A percentile compares a stretch with the other conserved stretches of the same genome.
Evolutionary conservation across 2,888 invertebrate species (phyloP).

Genomic region (Coremacera marginata): DNA sequence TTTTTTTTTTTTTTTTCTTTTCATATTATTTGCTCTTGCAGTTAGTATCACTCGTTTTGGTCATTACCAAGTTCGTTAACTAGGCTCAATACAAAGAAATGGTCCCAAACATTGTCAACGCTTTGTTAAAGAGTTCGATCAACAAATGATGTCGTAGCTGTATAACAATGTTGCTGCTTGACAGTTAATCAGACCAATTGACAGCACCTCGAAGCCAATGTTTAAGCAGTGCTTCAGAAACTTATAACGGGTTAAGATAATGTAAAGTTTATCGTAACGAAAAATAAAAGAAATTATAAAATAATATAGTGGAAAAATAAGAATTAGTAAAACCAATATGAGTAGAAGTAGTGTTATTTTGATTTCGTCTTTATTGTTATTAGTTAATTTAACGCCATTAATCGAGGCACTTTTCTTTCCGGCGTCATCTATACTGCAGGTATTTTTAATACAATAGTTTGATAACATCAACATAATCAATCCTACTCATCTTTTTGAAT

Average conservation of each 20-base stretch:
- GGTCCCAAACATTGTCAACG: not conserved
- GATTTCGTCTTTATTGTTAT: not conserved
- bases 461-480: not conserved
- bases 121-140: slow-evolving; percentile 5
- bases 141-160: not conserved
- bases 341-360: not conserved
- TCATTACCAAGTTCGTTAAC: not conserved
- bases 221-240: too few species aligned
- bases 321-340: too few species aligned
- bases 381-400: not conserved
- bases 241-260: too few species aligned
- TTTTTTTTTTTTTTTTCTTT: too few species aligned
- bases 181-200: not conserved
- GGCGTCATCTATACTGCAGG: slow-evolving; percentile 28
- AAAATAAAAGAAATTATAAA: not conserved
- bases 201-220: too few species aligned
- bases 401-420: slow-evolving; percentile 8
- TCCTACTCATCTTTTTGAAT: not conserved
- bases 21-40: slow-evolving; percentile 14
- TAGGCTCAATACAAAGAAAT: slow-evolving; percentile 1
- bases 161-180: not conserved
- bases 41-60: slow-evolving; percentile 10
- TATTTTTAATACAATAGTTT: not conserved
- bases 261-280: too few species aligned
- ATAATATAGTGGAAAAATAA: not conserved